Conservation (phyloP, 2,113 vertebrate genomes). For the Micronycteris hirsuta region DNA sequence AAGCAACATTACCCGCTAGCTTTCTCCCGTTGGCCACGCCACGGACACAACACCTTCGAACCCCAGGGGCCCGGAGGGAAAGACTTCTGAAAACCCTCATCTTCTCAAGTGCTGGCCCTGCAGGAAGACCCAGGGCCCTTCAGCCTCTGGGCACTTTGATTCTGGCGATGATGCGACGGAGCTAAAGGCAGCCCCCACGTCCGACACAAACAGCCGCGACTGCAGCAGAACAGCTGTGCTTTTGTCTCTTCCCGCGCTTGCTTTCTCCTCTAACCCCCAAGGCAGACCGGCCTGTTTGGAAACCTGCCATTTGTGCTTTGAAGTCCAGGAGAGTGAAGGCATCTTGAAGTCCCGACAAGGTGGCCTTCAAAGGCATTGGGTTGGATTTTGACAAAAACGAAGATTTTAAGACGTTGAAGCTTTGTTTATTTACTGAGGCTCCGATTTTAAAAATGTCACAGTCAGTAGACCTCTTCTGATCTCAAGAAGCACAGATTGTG, state of each 20-base stretch:
- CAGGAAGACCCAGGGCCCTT: background rate
- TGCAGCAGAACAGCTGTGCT: background rate
- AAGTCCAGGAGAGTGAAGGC: background rate
- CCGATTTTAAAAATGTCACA: background rate
- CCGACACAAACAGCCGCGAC: background rate
- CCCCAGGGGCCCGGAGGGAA: background rate
- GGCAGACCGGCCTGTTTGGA: background rate
- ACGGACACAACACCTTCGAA: background rate
- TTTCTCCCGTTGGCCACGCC: background rate
- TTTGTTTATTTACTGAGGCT: background rate
- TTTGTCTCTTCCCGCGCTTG: background rate
- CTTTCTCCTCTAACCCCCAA: background rate
- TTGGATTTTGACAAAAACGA: conserved; percentile 6
- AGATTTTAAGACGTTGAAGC: background rate
- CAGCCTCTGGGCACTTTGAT: background rate
- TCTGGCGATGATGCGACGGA: background rate
- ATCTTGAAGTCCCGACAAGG: background rate
- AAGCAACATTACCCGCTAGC: background rate
- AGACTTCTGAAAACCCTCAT: background rate
- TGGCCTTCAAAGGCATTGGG: background rate
- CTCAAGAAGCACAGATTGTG: background rate
- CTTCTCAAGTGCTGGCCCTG: background rate
- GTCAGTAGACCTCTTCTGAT: conserved; percentile 19
- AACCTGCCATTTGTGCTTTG: background rate
- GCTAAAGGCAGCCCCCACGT: accelerated